Base-by-base conservation (phyloP, 2,113 vertebrate species). In the Coptodon rendalli region DNA sequence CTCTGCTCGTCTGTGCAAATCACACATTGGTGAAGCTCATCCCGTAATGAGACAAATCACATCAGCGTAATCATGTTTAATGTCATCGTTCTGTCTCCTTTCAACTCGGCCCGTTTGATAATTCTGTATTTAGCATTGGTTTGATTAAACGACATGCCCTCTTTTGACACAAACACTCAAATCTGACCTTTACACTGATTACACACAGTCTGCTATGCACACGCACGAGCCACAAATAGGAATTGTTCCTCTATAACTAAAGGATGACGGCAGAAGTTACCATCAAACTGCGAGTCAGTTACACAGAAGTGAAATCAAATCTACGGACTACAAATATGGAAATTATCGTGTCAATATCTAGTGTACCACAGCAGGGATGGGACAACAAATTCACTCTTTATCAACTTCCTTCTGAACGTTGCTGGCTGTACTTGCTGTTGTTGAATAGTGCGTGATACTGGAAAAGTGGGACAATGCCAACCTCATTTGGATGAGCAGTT, bases 31-130 rank as follows among this genome's bases (percentile, higher is more conserved):
- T 90, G 87, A 89, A 84, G 93, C 93, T 92, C 87, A 82, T 31
- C 84, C 82, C 79, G 80, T 95, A 95, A 96, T 71, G 87, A 96
- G 93, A 94, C 87, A 86, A 95, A 95, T 92, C 95, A 89, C 89
- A 90, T 95, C 91, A 95, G 87, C 16, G 88, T 93, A 94, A 96
- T 93, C 93, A 91, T 11, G 84, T 87, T 95, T 93, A 93, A 95
- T 91, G 87, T 85, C 6, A 57, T 95, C 91, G 91, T 87, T 85
- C 83, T 57, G 76, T 81, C 92, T 91, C 45, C 86, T 76, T 82
- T 89, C 84, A 86, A 82, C 59, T 63, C 11, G 13, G 59, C 50
- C 79, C 9, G 50, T 88, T 83, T 83, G 87, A 90, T 59, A 71
- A 85, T 38, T 87, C 80, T 89, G 81, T 79, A 82, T 87, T 92